Conservation (phyloP, 2,113 vertebrate species). For the Ophthalmolycus amberensis region DNA sequence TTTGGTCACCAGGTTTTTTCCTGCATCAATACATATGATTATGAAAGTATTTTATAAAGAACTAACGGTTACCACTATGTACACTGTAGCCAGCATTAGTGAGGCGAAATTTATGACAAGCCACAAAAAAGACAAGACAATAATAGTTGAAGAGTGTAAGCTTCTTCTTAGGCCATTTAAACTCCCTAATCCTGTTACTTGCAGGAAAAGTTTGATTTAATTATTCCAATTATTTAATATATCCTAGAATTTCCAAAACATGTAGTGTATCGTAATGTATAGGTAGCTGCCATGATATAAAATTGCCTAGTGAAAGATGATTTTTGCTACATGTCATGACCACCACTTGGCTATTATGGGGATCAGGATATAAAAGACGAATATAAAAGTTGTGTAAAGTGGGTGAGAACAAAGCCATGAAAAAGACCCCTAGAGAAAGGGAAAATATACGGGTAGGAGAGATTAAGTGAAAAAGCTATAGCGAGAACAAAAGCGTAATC, state of each 20-base stretch:
- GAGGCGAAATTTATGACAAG: neutral
- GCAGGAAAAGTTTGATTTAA: too few species aligned
- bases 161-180: too few species aligned
- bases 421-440: neutral
- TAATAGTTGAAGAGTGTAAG: too few species aligned
- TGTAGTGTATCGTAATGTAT: too few species aligned
- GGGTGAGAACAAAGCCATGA: neutral
- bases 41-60: neutral
- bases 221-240: too few species aligned
- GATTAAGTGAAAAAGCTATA: neutral
- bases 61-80: neutral
- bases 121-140: neutral
- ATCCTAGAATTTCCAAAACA: too few species aligned
- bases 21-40: neutral
- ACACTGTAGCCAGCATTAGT: neutral
- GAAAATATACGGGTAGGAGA: neutral
- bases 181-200: too few species aligned
- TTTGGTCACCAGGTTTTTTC: neutral
- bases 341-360: neutral
- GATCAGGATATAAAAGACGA: neutral
- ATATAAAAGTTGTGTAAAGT: neutral
- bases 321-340: too few species aligned
- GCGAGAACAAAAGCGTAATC: neutral
- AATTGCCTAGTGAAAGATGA: too few species aligned
- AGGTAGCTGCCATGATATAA: too few species aligned